Base-by-base conservation (phyloP, 2,797 vertebrate genomes). In the Darevskia nairensis region DNA sequence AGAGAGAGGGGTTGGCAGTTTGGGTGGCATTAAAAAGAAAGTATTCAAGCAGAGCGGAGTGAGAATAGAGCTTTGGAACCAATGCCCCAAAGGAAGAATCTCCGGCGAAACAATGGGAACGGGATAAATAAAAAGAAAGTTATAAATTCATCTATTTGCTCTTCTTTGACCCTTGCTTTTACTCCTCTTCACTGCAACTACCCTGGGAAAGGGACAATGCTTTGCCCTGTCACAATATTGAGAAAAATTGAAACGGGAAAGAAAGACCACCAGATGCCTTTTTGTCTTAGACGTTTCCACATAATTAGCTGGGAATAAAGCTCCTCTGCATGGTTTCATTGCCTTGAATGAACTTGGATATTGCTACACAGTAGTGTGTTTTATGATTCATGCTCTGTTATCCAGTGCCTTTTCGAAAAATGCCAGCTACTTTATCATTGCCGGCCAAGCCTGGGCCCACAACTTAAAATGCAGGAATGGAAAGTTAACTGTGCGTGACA, bases 61-160 rank as follows among this genome's bases (percentile, higher is more conserved):
- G 97, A 97, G 97, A 98, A 97, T 96, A 96, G 96, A 94, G 96
- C 96, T 97, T 97, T 96, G 96, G 95, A 97, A 98, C 97, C 96
- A 97, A 96, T 97, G 96, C 96, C 95, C 95, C 85, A 93, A 94
- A 96, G 96, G 96, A 97, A 96, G 92, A 96, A 96, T 94, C 95
- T 96, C 95, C 94, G 96, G 96, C 95, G 96, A 95, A 97, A 98
- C 98, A 98, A 97, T 97, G 94, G 96, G 85, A 92, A 96, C 93
- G 97, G 96, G 95, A 97, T 96, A 97, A 97, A 97, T 97, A 97
- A 98, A 99, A 98, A 98, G 98, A 98, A 97, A 98, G 98, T 98
- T 99, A 98, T 99, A 99, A 98, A 99, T 99, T 99, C 99, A 99
- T 99, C 98, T 98, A 97, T 99, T 99, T 99, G 98, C 98, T 99